Base-by-base conservation (phyloP, 2,797 vertebrate species). In the Chelon labrosus region DNA sequence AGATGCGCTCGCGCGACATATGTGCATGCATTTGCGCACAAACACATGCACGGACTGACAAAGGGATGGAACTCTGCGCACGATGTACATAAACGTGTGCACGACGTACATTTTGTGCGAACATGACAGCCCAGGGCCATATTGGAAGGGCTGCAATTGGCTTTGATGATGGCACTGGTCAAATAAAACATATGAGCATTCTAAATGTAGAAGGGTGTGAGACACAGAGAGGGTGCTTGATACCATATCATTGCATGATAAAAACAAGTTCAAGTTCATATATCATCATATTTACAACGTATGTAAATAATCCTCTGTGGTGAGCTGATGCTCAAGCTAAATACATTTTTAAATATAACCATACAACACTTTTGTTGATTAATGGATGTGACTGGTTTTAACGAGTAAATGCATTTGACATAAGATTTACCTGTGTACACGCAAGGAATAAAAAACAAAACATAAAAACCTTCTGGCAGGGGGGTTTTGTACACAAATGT, bases 131-230 rank as follows among this genome's bases (percentile, higher is more conserved):
- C 25, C 56, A 70, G 69, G 10, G 39, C 31, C 31, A 54, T 65
- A 72, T 16, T 68, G 64, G 71, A 65, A 70, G 54, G 63, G 82
- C 51, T 73, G 31, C 17, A 69, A 62, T 62, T 0, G 4, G 57
- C 63, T 87, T 85, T 82, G 75, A 83, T 73, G 55, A 56, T 66
- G 44, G 50, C 60, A 46, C 37, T 10, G 58, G 57, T 80, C 59
- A 72, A 75, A 68, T 66, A 76, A 78, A 77, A 53, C 35, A 63
- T 58, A 57, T 25, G 20, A 67, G 60, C 50, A 25, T 56, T 65
- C 58, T 42, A 42, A 58, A 53, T 55, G 20, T 53, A 61, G 50
- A n/a, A 22, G 20, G 52, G 59, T 54, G 50, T 22, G 42, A 58
- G 19, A 66, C 44, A 59, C 5, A 1, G 22, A 77, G 46, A 64